Evolutionary conservation across 2,888 invertebrate species (phyloP), one percentile per base, ranked within the genome.

Genomic region (Leptopilina myrica): DNA sequence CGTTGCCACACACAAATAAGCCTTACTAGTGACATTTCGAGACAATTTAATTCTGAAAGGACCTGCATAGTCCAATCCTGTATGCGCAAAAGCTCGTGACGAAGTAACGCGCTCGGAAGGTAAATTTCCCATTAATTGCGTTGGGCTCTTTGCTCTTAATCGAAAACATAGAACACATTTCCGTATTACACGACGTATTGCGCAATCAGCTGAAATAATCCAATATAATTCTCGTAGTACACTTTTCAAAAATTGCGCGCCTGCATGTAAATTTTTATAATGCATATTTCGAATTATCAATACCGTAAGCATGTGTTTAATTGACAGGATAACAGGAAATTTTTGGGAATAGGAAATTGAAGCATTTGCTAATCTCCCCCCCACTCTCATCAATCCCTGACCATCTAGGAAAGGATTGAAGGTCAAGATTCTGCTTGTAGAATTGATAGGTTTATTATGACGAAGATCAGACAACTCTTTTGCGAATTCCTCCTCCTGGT

Each of bases 211-310:
- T 33, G 81, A 73, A 0, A 83, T 49, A 1, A 75, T 53, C 81
- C 83, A 85, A 75, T 83, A 84, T 40, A 53, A 15, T 26, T 75
- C 76, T 5, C 83, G 77, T 12, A 84, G 14, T 0, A 76, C 26
- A 1, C 67, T 76, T 14, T 80, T 46, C 12, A 81, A 62, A 1
- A 64, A 75, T 8, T 79, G 80, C 8, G 76, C 65, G 20, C 80
- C 81, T 8, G 78, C 75, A 26, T 83, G 84, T 11, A 83, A 43
- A 33, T 80, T 53, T 5, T 76, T 76, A 43, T 81, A 75, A 65
- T 84, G 79, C 8, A 59, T 64, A 0, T 79, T 6, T 12, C 69
- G 20, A 46, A 80, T 80, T 14, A 80, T 59, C 20, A 80, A 43
- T 7, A 5, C 15, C 4, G 79, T 79, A 2, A 81, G 33, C 8